phyloP scores from a whole-genome alignment of 2,888 invertebrate species.

The Melipona beecheii region DNA sequence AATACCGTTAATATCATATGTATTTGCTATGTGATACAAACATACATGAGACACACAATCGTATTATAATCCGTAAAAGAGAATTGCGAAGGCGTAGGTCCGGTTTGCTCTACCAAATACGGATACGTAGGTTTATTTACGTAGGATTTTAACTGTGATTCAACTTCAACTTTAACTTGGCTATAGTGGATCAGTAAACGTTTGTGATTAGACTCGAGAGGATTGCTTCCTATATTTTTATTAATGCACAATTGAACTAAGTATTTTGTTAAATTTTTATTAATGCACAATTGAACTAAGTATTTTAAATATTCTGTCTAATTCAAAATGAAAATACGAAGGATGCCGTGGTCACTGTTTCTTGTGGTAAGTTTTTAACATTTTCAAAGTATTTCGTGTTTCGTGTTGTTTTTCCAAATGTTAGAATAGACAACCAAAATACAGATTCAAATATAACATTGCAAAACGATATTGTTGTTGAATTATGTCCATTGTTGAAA shows the following conservation, averaged over 20 bases:
- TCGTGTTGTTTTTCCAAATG: too few relatives aligned
- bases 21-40: background rate
- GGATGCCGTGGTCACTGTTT: conserved; percentile 17
- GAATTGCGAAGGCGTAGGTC: conserved; percentile 74
- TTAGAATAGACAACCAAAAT: too few relatives aligned
- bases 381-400: too few relatives aligned
- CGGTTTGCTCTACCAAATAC: conserved; percentile 66
- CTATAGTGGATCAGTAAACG: conserved; percentile 63
- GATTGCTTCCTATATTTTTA: conserved; percentile 42
- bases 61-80: conserved; percentile 62
- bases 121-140: conserved; percentile 60
- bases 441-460: too few relatives aligned
- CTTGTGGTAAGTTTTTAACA: conserved; percentile 52
- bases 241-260: background rate
- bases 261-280: background rate
- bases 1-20: background rate
- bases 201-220: conserved; percentile 59
- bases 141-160: conserved; percentile 62
- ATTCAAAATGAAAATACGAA: conserved; percentile 25
- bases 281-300: background rate
- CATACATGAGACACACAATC: conserved; percentile 4
- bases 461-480: too few relatives aligned
- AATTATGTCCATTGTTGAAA: too few relatives aligned
- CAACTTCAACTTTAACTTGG: conserved; percentile 53
- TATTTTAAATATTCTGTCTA: background rate